Evolutionary conservation across 2,888 invertebrate genomes (phyloP).

Genomic region (Xanthorhoe spadicearia): DNA sequence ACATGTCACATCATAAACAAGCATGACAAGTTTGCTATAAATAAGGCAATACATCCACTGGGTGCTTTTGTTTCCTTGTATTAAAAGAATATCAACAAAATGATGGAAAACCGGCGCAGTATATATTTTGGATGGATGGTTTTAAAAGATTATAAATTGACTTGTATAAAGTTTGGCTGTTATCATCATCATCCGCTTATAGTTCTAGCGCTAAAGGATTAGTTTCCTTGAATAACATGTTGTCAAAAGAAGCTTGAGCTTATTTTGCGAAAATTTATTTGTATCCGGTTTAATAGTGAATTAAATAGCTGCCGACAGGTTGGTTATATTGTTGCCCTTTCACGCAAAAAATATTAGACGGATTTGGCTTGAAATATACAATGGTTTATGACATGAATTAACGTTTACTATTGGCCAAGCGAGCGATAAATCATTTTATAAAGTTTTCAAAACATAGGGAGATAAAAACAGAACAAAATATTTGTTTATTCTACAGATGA

Average conservation of each 20-base stretch:
- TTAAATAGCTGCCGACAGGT: too few relatives aligned
- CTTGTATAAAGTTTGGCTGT: neutral
- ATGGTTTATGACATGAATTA: too few relatives aligned
- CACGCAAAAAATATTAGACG: too few relatives aligned
- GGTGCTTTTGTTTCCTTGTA: neutral
- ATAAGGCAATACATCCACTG: conserved; percentile 1
- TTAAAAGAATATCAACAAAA: neutral
- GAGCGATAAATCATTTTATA: too few relatives aligned
- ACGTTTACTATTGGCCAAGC: too few relatives aligned
- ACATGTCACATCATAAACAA: conserved; percentile 12
- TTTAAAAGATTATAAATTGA: neutral
- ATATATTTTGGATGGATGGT: neutral
- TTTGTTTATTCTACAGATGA: neutral
- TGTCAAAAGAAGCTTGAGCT: too few relatives aligned
- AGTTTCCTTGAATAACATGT: too few relatives aligned
- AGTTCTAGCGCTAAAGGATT: too few relatives aligned
- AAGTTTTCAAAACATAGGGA: neutral
- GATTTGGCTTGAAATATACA: too few relatives aligned
- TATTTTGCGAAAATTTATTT: too few relatives aligned
- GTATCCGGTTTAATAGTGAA: too few relatives aligned
- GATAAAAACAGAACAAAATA: neutral
- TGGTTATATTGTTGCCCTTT: too few relatives aligned
- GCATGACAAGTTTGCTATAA: conserved; percentile 1
- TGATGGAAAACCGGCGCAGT: neutral
- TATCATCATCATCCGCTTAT: neutral